These are phyloP conservation scores for Mola mola DNA, from an alignment of 2,113 vertebrate genomes.

Conservation along the genomic window DNA sequence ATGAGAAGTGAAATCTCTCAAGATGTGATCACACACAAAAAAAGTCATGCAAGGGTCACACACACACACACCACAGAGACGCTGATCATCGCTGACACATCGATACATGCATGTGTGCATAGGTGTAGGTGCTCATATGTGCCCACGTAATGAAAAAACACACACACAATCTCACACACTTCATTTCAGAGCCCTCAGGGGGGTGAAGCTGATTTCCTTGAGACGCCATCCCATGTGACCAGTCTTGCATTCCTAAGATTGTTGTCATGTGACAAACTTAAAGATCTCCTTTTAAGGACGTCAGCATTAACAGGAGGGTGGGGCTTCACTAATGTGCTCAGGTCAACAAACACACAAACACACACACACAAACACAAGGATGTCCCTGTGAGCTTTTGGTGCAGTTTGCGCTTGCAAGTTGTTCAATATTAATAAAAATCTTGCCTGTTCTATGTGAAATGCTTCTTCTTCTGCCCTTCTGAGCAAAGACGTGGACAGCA, in stretches of 20 bases:
- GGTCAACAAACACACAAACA: conserved; percentile 44
- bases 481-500: no score
- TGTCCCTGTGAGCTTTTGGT: no score
- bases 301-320: conserved; percentile 73
- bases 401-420: no score
- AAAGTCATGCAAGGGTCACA: no score
- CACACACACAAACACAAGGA: background rate
- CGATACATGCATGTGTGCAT: background rate
- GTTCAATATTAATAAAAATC: no score
- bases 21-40: no score
- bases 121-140: background rate
- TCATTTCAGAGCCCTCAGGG: conserved; percentile 37
- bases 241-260: conserved; percentile 82
- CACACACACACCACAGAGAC: no score
- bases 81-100: background rate
- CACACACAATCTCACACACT: conserved; percentile 3
- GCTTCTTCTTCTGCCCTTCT: no score
- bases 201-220: conserved; percentile 81
- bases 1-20: conserved; percentile 76
- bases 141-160: conserved; percentile 5
- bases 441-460: no score
- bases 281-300: conserved; percentile 87
- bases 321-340: conserved; percentile 66
- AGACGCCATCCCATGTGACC: conserved; percentile 82
- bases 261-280: conserved; percentile 86